These are phyloP conservation scores for Diaphora mendica DNA, from an alignment of 2,888 invertebrate species.

Conservation along the genomic window DNA sequence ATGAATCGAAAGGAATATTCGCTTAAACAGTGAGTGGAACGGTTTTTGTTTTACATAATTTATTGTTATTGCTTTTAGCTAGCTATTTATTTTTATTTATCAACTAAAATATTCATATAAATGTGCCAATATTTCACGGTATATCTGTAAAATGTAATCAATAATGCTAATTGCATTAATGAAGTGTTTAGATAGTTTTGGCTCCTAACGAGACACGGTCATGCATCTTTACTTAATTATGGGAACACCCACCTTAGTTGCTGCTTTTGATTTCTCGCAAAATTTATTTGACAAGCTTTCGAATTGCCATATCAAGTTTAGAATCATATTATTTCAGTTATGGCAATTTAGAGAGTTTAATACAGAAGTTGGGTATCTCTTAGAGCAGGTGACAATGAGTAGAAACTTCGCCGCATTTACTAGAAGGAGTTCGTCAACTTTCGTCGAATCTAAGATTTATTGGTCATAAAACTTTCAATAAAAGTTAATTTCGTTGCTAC, in stretches of 20 bases:
- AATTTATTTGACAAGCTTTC: slow-evolving; percentile 13
- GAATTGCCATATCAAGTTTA: slow-evolving; percentile 41
- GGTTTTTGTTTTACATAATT: slow-evolving; percentile 62
- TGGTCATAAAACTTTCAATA: slow-evolving; percentile 31
- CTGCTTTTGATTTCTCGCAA: slow-evolving; percentile 5
- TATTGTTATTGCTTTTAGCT: slow-evolving; percentile 45
- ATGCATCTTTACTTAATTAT: slow-evolving; percentile 1
- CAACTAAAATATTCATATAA: neutral
- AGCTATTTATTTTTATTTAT: neutral
- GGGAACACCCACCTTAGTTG: slow-evolving; percentile 5
- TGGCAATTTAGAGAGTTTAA: slow-evolving; percentile 18
- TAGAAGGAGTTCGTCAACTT: slow-evolving; percentile 54
- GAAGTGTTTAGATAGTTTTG: neutral
- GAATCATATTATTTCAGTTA: slow-evolving; percentile 35
- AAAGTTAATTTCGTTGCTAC: slow-evolving; percentile 27
- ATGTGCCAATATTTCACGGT: neutral
- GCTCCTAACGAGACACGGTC: neutral
- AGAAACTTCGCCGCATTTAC: slow-evolving; percentile 38
- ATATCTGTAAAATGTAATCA: neutral
- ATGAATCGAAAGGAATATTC: slow-evolving; percentile 36
- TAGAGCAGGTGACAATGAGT: slow-evolving; percentile 36
- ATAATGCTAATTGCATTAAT: neutral
- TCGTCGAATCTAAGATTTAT: slow-evolving; percentile 36
- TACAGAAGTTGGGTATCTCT: slow-evolving; percentile 4
- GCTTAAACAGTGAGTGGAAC: slow-evolving; percentile 52